Evolutionary conservation across 2,797 vertebrate genomes (phyloP).

Genomic region (Molossus alvarezi): DNA sequence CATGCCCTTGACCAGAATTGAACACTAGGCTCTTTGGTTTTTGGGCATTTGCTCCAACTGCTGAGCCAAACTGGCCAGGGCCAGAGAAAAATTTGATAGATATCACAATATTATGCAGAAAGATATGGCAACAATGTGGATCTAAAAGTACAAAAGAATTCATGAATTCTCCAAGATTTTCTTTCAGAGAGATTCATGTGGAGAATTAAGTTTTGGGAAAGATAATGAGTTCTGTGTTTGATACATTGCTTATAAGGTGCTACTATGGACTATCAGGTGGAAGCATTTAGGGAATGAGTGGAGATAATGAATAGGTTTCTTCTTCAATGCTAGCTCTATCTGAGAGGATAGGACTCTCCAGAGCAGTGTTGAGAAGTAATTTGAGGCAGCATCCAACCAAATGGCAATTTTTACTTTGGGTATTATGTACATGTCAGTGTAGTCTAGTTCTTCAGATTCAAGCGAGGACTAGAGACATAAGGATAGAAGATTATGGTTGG

Average conservation of each 20-base stretch:
- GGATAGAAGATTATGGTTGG: background rate
- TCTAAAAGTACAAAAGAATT: conserved; percentile 15
- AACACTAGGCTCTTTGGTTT: too few species aligned
- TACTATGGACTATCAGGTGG: background rate
- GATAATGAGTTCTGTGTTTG: background rate
- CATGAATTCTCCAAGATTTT: background rate
- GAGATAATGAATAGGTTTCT: background rate
- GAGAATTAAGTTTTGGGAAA: background rate
- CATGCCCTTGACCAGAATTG: too few species aligned
- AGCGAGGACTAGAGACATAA: background rate
- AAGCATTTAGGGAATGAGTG: background rate
- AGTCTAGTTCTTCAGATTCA: background rate
- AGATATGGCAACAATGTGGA: background rate
- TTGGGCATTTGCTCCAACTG: too few species aligned
- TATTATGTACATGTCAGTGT: background rate
- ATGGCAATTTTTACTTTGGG: background rate
- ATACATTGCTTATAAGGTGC: background rate
- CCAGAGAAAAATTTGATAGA: background rate
- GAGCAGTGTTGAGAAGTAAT: background rate
- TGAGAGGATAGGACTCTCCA: background rate
- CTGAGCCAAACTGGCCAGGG: too few species aligned
- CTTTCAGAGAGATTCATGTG: background rate
- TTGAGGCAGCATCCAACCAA: background rate
- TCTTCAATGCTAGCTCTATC: background rate
- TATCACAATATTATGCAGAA: background rate